Conservation (phyloP, 2,888 invertebrate species). For the Chrysodeixis includens region DNA sequence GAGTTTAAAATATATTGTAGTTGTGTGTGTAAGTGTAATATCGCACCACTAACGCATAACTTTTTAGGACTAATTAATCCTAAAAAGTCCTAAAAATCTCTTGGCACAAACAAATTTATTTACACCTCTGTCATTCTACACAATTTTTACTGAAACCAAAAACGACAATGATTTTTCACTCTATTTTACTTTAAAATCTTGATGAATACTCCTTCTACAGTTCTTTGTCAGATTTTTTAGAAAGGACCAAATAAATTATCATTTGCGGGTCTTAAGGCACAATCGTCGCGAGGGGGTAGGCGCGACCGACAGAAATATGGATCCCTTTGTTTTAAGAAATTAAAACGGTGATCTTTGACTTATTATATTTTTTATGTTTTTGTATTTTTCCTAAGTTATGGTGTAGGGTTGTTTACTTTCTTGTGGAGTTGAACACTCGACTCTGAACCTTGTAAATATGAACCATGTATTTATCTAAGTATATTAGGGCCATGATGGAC, state of each 20-base stretch:
- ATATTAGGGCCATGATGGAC: no score
- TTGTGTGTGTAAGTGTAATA: no score
- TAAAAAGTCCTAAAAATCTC: no score
- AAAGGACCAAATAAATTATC: conserved; percentile 67
- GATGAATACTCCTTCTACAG: conserved; percentile 55
- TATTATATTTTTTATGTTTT: conserved; percentile 22
- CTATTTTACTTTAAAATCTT: conserved; percentile 57
- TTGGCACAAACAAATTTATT: no score
- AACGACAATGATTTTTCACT: conserved; percentile 39
- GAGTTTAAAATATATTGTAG: no score
- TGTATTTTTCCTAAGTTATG: not conserved
- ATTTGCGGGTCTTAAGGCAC: conserved; percentile 65
- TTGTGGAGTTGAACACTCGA: not conserved
- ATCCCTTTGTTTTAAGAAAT: conserved; percentile 39
- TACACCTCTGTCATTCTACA: no score
- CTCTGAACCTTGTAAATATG: no score
- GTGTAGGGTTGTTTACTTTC: not conserved
- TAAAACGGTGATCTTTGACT: conserved; percentile 47
- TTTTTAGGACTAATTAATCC: no score
- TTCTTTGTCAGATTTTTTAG: conserved; percentile 61
- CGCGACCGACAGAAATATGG: conserved; percentile 53
- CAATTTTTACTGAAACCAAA: not conserved
- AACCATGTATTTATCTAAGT: no score
- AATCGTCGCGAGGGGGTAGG: conserved; percentile 63
- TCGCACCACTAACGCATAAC: no score